Base-by-base conservation (phyloP, 2,113 vertebrate genomes). In the Oryzias melastigma region DNA sequence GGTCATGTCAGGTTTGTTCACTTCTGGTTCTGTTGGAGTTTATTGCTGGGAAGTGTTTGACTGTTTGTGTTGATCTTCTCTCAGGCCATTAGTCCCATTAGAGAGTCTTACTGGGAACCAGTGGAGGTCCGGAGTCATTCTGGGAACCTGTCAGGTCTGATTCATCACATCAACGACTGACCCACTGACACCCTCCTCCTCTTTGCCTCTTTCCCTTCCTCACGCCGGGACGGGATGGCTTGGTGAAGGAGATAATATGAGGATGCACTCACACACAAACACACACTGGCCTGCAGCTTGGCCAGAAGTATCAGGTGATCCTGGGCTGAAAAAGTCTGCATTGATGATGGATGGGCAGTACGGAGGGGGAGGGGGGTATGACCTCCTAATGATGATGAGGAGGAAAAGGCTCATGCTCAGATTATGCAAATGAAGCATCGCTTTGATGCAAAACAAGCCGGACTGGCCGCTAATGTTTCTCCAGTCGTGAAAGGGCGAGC, bases 401-500 rank as follows among this genome's bases (percentile, higher is more conserved):
- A 71, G 53, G 91, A 92, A 89, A 89, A 92, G 93, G 90, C 80
- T 93, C 94, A 91, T 91, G 71, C 69, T 89, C 85, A 91, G 70
- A 96, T 97, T 97, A 98, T 98, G 94, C 89, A 95, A 95, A 98
- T 95, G 57, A 85, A 70, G 60, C 78, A 74, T 85, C 80, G 92
- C 90, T 70, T 93, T 94, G 90, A 94, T 93, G 91, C 91, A 95
- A 92, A 93, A 89, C 91, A 89, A 91, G 93, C 92, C 85, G 85
- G 95, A 93, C 92, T 90, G 92, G 92, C 92, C 87, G 91, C 92
- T 93, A 94, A 94, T 94, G 94, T 94, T 76, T 94, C 93, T 94
- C 93, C 91, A 92, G 91, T 95, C 93, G 92, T 92, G 93, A 98
- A 98, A 98, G 95, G 96, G 92, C 94, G 95, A 90, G 72, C 90